A percentile compares a stretch with the other conserved stretches of the same genome.
Conservation (phyloP, 2,113 vertebrate genomes). For the Apus apus region DNA sequence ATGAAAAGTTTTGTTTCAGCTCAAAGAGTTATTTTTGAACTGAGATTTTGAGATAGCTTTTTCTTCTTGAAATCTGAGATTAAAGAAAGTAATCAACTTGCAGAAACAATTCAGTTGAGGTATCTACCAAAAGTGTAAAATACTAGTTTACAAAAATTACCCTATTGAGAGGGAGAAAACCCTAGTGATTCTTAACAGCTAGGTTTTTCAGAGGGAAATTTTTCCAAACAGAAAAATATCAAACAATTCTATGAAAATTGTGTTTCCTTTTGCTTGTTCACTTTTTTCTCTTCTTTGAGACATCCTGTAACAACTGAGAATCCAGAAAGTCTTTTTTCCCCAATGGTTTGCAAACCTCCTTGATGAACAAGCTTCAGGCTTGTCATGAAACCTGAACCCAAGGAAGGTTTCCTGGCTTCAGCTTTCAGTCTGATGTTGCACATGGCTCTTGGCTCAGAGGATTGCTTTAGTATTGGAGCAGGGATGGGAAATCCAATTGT, state of each 20-base stretch:
- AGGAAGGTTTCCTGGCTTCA: slow-evolving; percentile 60
- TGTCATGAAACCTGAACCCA: slow-evolving; percentile 44
- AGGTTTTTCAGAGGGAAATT: background rate
- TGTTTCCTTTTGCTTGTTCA: background rate
- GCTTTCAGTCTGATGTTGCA: slow-evolving; percentile 43
- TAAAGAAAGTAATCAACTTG: slow-evolving; percentile 24
- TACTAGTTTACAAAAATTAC: background rate
- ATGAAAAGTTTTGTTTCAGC: background rate
- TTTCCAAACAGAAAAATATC: slow-evolving; percentile 13
- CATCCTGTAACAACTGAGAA: background rate
- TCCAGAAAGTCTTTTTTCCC: background rate
- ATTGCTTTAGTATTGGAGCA: background rate
- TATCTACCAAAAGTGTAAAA: background rate
- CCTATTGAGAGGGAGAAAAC: background rate
- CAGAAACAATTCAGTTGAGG: background rate
- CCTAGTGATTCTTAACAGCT: background rate
- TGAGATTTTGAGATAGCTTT: background rate
- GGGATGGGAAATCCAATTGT: slow-evolving; percentile 48
- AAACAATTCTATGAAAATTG: background rate
- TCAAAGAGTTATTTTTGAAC: background rate
- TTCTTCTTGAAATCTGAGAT: slow-evolving; percentile 21
- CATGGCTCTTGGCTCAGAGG: slow-evolving; percentile 38
- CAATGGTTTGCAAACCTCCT: background rate
- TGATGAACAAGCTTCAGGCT: slow-evolving; percentile 16
- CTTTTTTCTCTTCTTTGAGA: background rate